Conservation (phyloP, 2,797 vertebrate genomes). For the Sebastes alutus region DNA sequence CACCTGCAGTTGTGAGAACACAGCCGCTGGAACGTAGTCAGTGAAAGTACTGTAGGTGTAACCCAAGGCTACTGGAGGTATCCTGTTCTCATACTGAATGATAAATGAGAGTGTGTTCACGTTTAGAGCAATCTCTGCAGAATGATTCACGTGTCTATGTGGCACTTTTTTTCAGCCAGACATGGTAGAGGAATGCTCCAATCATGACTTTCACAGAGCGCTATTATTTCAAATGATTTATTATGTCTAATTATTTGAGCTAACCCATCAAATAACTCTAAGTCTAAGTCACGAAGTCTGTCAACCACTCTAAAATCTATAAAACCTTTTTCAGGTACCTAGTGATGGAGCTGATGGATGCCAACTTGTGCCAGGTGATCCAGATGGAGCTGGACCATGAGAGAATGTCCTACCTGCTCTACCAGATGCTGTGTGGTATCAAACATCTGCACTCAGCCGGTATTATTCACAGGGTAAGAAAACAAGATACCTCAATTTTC, state of each 20-base stretch:
- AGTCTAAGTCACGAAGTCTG: neutral
- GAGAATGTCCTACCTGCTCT: slow-evolving; percentile 98
- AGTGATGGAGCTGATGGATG: slow-evolving; percentile 99
- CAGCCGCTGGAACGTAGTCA: slow-evolving; percentile 8
- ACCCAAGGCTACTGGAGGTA: slow-evolving; percentile 41
- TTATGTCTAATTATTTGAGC: too few relatives aligned
- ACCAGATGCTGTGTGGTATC: slow-evolving; percentile 99
- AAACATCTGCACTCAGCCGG: slow-evolving; percentile 99
- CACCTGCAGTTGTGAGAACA: slow-evolving; percentile 23
- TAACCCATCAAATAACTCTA: neutral
- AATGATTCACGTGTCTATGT: neutral
- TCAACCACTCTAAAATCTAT: neutral
- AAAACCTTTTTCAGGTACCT: slow-evolving; percentile 86
- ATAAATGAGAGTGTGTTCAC: slow-evolving; percentile 52
- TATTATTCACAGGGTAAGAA: slow-evolving; percentile 97
- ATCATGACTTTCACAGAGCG: neutral
- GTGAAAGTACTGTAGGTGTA: slow-evolving; percentile 49
- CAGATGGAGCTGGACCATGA: slow-evolving; percentile 99
- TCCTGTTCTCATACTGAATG: slow-evolving; percentile 53
- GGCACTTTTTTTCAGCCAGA: neutral
- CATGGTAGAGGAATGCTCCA: neutral
- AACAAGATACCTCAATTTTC: neutral
- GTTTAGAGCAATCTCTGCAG: slow-evolving; percentile 26
- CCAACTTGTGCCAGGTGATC: slow-evolving; percentile 99
- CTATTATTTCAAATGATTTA: neutral